Percentiles rank a stretch among this genome's conserved stretches.
Conservation (phyloP, 2,797 vertebrate species). For the Yasuhikotakia modesta region DNA sequence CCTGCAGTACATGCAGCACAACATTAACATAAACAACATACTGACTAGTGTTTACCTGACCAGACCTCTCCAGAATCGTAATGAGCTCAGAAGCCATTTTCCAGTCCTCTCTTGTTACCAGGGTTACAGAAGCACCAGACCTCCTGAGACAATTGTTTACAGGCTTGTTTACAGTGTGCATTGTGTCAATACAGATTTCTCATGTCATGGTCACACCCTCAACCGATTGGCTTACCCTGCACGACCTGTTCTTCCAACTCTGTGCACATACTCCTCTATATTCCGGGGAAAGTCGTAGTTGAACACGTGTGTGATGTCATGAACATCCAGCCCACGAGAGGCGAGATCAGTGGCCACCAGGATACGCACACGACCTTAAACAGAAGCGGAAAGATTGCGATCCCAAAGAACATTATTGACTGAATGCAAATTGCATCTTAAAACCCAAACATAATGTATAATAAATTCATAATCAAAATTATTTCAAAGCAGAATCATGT, state of each 20-base stretch:
- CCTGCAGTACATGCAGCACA: too few relatives aligned
- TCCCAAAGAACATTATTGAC: background rate
- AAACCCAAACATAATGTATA: too few relatives aligned
- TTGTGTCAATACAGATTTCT: background rate
- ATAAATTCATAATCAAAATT: too few relatives aligned
- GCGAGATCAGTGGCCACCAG: conserved; percentile 94
- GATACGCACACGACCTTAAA: conserved; percentile 87
- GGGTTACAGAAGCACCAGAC: conserved; percentile 84
- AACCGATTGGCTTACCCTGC: conserved; percentile 81
- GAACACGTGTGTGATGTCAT: conserved; percentile 91
- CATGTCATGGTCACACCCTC: background rate
- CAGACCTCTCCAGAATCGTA: conserved; percentile 87
- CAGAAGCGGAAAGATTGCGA: background rate
- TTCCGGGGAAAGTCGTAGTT: conserved; percentile 96
- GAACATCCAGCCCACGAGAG: conserved; percentile 91
- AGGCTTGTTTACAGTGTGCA: background rate
- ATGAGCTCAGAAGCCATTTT: conserved; percentile 87
- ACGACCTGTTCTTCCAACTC: conserved; percentile 92
- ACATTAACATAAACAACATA: too few relatives aligned
- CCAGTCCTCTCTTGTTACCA: conserved; percentile 90
- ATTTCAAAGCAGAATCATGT: too few relatives aligned
- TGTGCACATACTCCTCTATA: conserved; percentile 95
- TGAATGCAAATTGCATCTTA: background rate
- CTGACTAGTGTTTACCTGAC: conserved; percentile 78
- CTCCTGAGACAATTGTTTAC: conserved; percentile 77